Percentiles rank a stretch among this genome's conserved stretches.
These are phyloP conservation scores for Coregonus ussuriensis DNA, from an alignment of 2,797 vertebrate species.

Conservation along the genomic window DNA sequence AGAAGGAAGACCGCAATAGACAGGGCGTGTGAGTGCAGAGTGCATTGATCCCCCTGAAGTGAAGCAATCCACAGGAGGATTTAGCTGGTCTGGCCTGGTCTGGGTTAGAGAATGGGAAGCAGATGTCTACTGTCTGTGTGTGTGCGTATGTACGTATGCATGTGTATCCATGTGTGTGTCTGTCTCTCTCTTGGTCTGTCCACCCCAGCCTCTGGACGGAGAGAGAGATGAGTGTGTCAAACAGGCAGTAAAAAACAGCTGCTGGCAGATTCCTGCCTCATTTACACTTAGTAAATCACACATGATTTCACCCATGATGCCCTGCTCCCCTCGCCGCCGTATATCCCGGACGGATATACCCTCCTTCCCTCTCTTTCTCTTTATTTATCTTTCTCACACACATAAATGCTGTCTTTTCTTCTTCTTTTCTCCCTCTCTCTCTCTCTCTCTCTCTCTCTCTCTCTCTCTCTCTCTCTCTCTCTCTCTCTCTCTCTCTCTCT, in stretches of 20 bases:
- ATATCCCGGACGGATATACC: no score
- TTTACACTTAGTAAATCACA: conserved; percentile 63
- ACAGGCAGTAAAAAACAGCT: conserved; percentile 64
- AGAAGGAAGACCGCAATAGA: not conserved
- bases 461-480: no score
- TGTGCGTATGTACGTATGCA: conserved; percentile 13
- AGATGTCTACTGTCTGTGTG: conserved; percentile 16
- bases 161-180: not conserved
- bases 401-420: not conserved
- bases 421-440: not conserved
- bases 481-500: not conserved
- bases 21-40: conserved; percentile 2
- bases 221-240: conserved; percentile 44
- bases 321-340: conserved; percentile 15
- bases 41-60: conserved; percentile 22
- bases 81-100: conserved; percentile 40
- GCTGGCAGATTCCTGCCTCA: conserved; percentile 58
- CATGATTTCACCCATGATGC: conserved; percentile 59
- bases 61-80: conserved; percentile 49
- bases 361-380: not conserved
- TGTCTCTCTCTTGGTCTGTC: not conserved
- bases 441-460: not conserved
- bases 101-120: conserved; percentile 3
- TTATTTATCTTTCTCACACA: not conserved
- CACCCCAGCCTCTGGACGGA: not conserved